phyloP scores from a whole-genome alignment of 2,113 vertebrate genomes.

The Oryzias melastigma region DNA sequence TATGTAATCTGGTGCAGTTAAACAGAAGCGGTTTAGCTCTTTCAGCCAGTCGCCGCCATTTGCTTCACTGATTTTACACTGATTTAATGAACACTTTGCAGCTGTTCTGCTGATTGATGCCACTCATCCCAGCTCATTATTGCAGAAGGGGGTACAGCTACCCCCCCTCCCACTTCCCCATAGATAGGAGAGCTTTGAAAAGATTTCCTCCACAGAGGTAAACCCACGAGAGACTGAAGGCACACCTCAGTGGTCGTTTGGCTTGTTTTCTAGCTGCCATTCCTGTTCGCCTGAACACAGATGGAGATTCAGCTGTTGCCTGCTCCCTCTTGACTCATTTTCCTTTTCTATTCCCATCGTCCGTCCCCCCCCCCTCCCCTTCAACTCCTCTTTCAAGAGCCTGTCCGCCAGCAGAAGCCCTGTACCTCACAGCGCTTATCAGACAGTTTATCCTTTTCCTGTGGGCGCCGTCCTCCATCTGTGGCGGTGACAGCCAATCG shows the following conservation, averaged over 20 bases:
- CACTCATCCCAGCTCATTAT: conserved; percentile 39
- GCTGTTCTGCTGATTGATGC: conserved; percentile 31
- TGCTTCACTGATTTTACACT: conserved; percentile 9
- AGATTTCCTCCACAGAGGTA: conserved; percentile 22
- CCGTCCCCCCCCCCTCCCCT: neutral
- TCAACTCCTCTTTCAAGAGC: conserved; percentile 35
- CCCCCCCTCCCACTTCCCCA: neutral
- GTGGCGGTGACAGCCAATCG: conserved; percentile 61
- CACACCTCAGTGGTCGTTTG: conserved; percentile 45
- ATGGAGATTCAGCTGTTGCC: conserved; percentile 73
- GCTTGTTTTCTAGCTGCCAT: conserved; percentile 41
- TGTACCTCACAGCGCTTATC: conserved; percentile 64
- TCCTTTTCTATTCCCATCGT: conserved; percentile 41
- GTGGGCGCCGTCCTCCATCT: conserved; percentile 67
- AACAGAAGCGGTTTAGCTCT: neutral
- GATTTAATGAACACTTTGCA: conserved; percentile 11
- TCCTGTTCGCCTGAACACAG: conserved; percentile 55
- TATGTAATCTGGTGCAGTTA: neutral
- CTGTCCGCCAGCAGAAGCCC: conserved; percentile 60
- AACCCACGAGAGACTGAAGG: conserved; percentile 33
- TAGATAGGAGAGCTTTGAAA: conserved; percentile 26
- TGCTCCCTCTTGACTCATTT: conserved; percentile 61
- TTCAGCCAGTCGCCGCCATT: neutral
- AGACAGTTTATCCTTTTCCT: conserved; percentile 70
- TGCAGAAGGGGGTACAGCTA: conserved; percentile 1